Evolutionary conservation across 2,888 invertebrate species (phyloP), one percentile per base, ranked within the genome.

Genomic region (Napeogenes sylphis): DNA sequence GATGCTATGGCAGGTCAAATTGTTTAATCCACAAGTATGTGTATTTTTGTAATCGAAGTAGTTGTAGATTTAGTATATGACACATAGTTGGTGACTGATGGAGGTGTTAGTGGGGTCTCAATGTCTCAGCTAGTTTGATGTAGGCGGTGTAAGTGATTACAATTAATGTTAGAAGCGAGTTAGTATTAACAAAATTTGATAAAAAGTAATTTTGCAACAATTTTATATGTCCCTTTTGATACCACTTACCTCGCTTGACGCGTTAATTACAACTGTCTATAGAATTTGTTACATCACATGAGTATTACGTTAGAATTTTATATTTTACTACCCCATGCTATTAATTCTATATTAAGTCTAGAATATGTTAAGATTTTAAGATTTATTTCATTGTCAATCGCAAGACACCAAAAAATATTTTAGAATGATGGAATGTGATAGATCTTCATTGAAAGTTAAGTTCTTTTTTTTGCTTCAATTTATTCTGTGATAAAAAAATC

Each of bases 351-450:
- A 54, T 38, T 63, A 66, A 59, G 32, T 46, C 55, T 70, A 68
- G 65, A 59, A 75, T 75, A 70, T 71, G 70, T 65, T 74, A 75
- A 76, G 65, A 64, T 70, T 71, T 59, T 21, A 21, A 21, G 21
- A 21, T 21, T 21, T 21, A 21, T 67, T 70, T 70, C 64, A 70
- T 70, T 71, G 73, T 76, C 75, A 72, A 71, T 72, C 71, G 67
- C 73, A 73, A 79, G 75, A 85, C 83, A 85, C 85, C 83, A 85
- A 86, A 86, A 42, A 81, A 81, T 75, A 70, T 76, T 79, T 70
- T 81, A 83, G 74, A 73, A 73, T 72, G 70, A 75, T 81, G 76
- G 77, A 78, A 77, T 83, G 82, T 83, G 82, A 81, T 81, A 82
- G 79, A 62, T 38, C 53, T 53, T 59, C 58, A 58, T 66, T 64